A percentile compares a stretch with the other conserved stretches of the same genome.
These are phyloP conservation scores for Seriola quinqueradiata DNA, from an alignment of 2,113 vertebrate genomes.

Conservation along the genomic window DNA sequence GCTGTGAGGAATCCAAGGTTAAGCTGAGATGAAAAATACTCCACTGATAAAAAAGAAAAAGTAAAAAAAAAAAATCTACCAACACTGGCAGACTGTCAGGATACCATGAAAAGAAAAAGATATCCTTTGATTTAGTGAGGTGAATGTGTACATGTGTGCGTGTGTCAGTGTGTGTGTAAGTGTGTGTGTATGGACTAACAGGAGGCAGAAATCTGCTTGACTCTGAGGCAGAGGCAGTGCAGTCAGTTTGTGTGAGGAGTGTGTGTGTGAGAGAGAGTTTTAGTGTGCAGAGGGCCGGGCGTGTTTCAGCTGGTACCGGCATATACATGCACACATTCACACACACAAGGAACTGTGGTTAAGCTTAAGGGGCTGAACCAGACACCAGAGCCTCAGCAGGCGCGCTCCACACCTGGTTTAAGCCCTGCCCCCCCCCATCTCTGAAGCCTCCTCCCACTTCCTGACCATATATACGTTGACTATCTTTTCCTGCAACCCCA, in stretches of 20 bases:
- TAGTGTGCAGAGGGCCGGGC: constrained; percentile 61
- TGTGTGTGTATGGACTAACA: constrained; percentile 26
- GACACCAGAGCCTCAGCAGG: constrained; percentile 55
- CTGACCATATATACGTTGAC: constrained; percentile 2
- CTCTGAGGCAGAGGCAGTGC: constrained; percentile 46
- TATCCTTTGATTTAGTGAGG: constrained; percentile 61
- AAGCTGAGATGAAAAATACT: constrained; percentile 69
- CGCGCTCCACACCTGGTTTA: constrained; percentile 74
- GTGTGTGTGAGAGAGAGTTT: constrained; percentile 21
- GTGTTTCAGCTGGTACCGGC: constrained; percentile 65
- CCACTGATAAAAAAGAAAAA: constrained; percentile 50
- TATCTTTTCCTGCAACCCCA: constrained; percentile 24
- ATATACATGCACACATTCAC: constrained; percentile 31
- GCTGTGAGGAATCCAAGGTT: constrained; percentile 85
- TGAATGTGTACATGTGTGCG: constrained; percentile 47
- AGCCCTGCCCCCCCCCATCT: constrained; percentile 48
- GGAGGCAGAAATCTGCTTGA: constrained; percentile 50
- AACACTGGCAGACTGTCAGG: constrained; percentile 54
- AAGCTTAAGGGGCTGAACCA: constrained; percentile 66
- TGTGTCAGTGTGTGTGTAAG: constrained; percentile 36
- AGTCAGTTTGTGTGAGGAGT: constrained; percentile 36
- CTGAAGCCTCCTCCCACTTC: constrained; percentile 21
- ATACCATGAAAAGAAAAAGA: constrained; percentile 50
- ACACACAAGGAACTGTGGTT: constrained; percentile 43
- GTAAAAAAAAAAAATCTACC: constrained; percentile 8